Evolutionary conservation across 2,113 vertebrate species (phyloP), one percentile per base, ranked within the genome.

Genomic region (Petrocephalus microphthalmus): DNA sequence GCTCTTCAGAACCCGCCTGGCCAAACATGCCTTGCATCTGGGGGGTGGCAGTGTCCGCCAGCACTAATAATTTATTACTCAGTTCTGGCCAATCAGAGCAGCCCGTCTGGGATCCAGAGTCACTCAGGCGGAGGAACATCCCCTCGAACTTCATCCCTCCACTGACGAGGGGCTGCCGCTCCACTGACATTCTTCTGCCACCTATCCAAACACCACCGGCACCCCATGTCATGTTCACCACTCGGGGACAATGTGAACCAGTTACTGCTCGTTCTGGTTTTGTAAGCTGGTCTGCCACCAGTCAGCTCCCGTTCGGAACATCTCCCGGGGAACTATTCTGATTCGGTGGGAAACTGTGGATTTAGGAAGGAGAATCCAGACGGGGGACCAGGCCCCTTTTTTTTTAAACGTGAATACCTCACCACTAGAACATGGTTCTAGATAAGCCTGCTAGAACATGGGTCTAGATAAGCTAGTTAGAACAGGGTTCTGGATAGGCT

Each of bases 101-200:
- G 64, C 67, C 67, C 3, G 25, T 33, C 67, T 19, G 1, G 53
- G 2, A 54, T 49, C 47, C 47, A 7, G 20, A 20, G 60, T 49
- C 92, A 85, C 29, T 89, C 89, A 57, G 85, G 33, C 22, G 7
- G 78, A 47, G 45, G 90, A 92, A 93, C 88, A 91, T 91, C 90
- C 81, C 89, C 90, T 92, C 64, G 90, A 93, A 92, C 89, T 89
- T 91, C 90, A 92, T 94, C 74, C 22, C 87, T 42, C 71, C 71
- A 42, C 15, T 42, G 33, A 42, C 71, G 5, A 42, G 29, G 4
- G 5, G 19, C 71, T 19, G 17, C n/a, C 19, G 71, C 13, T 37
- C 33, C 33, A 42, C 71, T 17, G 71, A 42, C 0, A 0, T 74
- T 74, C 60, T 22, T n/a, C 1, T 74, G 10, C 67, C 2, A 29